A percentile compares a stretch with the other conserved stretches of the same genome.
Evolutionary conservation across 2,797 vertebrate genomes (phyloP).

Genomic region (Tarsius wallacei): DNA sequence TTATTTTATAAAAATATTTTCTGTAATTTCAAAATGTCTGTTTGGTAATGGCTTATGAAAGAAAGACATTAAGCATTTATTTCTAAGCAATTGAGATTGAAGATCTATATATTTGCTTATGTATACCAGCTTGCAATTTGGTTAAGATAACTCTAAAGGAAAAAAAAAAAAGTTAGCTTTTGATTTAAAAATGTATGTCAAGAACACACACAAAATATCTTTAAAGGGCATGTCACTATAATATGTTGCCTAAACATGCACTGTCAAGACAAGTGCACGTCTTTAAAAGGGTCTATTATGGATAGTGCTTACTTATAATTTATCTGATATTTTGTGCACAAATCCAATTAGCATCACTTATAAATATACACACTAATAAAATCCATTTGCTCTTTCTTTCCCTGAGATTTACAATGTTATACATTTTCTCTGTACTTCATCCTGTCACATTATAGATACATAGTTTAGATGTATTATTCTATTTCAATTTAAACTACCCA

Average conservation of each 20-base stretch:
- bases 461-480: slow-evolving; percentile 81
- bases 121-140: neutral
- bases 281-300: slow-evolving; percentile 36
- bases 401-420: slow-evolving; percentile 70
- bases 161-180: slow-evolving; percentile 62
- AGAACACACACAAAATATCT: slow-evolving; percentile 68
- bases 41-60: neutral
- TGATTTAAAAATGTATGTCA: slow-evolving; percentile 66
- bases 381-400: neutral
- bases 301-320: neutral
- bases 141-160: slow-evolving; percentile 64
- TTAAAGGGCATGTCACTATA: slow-evolving; percentile 59
- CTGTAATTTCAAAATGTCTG: slow-evolving; percentile 6
- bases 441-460: slow-evolving; percentile 81
- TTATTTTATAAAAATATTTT: neutral
- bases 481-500: slow-evolving; percentile 80
- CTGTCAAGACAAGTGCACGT: neutral
- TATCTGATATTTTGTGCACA: neutral
- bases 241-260: slow-evolving; percentile 55
- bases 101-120: neutral
- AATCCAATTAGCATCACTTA: slow-evolving; percentile 58
- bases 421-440: slow-evolving; percentile 33
- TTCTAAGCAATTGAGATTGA: neutral
- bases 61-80: neutral
- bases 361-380: slow-evolving; percentile 57